These are phyloP conservation scores for Megaleporinus macrocephalus DNA, from an alignment of 2,113 vertebrate species.

Conservation along the genomic window DNA sequence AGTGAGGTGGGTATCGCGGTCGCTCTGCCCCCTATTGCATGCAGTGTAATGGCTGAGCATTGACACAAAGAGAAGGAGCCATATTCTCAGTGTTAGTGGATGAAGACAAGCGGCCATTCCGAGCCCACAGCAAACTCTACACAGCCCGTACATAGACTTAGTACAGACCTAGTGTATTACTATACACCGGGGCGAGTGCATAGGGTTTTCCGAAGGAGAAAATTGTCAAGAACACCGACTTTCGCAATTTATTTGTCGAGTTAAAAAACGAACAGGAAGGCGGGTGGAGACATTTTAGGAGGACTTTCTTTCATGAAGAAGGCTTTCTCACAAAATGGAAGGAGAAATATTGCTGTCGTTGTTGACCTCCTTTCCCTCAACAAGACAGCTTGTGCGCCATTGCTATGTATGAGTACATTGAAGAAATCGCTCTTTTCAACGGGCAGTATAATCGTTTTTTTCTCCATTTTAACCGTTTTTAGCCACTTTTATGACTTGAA, in stretches of 20 bases:
- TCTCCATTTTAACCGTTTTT: neutral
- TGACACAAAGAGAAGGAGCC: conserved; percentile 94
- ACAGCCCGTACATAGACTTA: conserved; percentile 79
- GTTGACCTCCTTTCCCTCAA: conserved; percentile 85
- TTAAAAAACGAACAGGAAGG: conserved; percentile 74
- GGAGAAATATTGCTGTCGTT: conserved; percentile 87
- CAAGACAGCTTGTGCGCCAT: conserved; percentile 81
- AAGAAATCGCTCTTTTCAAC: conserved; percentile 19
- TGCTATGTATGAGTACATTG: conserved; percentile 60
- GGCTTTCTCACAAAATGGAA: conserved; percentile 89
- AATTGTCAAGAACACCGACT: conserved; percentile 70
- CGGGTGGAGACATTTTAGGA: conserved; percentile 83
- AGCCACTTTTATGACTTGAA: neutral
- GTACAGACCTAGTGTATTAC: conserved; percentile 79
- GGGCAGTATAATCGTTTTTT: conserved; percentile 19
- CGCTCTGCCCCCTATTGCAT: conserved; percentile 80
- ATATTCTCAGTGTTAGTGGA: conserved; percentile 90
- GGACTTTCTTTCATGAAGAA: conserved; percentile 88
- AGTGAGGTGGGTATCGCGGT: conserved; percentile 69
- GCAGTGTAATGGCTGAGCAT: conserved; percentile 86
- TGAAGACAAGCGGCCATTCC: conserved; percentile 95
- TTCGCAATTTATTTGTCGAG: conserved; percentile 64
- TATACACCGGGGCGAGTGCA: conserved; percentile 78
- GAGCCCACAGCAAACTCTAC: conserved; percentile 79
- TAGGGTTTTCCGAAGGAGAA: conserved; percentile 76